Percentiles rank a stretch among this genome's conserved stretches.
Conservation (phyloP, 2,797 vertebrate species). For the Falco naumanni region DNA sequence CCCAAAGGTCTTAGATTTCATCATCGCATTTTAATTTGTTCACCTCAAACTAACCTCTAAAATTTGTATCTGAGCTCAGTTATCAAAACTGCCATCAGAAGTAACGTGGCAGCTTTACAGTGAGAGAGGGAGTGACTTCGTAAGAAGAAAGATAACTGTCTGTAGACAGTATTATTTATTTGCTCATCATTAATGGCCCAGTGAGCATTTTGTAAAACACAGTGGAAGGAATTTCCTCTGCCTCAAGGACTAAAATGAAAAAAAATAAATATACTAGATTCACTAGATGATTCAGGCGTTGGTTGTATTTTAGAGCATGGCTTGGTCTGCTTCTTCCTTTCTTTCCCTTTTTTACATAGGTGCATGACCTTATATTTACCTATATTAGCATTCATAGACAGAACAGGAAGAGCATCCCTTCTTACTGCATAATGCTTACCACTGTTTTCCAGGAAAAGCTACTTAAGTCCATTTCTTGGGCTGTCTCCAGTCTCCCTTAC, state of each 20-base stretch:
- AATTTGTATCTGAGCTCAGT: background rate
- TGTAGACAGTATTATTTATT: slow-evolving; percentile 28
- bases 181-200: slow-evolving; percentile 21
- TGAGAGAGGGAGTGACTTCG: background rate
- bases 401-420: background rate
- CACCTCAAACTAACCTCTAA: slow-evolving; percentile 4
- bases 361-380: background rate
- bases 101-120: background rate
- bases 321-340: background rate
- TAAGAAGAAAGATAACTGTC: background rate
- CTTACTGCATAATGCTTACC: background rate
- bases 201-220: background rate
- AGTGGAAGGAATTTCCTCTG: background rate
- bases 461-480: slow-evolving; percentile 1
- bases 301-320: background rate
- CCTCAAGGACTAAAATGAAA: background rate
- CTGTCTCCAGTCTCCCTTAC: slow-evolving; percentile 7
- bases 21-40: background rate
- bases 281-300: background rate
- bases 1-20: background rate
- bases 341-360: background rate
- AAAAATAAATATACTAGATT: background rate
- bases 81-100: background rate
- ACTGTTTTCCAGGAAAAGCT: slow-evolving; percentile 23
- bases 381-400: background rate